Evolutionary conservation across 2,113 vertebrate genomes (phyloP).

Genomic region (Myiozetetes cayanensis): DNA sequence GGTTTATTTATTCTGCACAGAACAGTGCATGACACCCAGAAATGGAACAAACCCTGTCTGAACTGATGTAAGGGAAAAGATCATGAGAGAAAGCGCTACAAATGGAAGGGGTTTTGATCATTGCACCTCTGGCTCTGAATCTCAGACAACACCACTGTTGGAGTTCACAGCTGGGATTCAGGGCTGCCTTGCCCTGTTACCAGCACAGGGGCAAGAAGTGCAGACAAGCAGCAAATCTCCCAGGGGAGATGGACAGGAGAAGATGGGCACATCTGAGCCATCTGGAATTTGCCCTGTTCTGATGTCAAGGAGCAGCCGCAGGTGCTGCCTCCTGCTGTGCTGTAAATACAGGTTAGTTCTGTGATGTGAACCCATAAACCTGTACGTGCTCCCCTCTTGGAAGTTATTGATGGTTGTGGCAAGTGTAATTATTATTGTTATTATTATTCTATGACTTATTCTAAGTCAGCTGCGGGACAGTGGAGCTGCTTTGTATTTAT

Average conservation of each 20-base stretch:
- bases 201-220: background rate
- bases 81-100: background rate
- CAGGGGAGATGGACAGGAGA: background rate
- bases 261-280: background rate
- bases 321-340: accelerated
- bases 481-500: background rate
- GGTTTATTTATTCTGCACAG: background rate
- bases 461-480: background rate
- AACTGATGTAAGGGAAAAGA: background rate
- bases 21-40: background rate
- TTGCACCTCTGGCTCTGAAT: background rate
- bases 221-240: background rate
- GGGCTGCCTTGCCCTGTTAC: background rate
- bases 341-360: accelerated
- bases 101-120: background rate
- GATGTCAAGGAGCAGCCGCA: background rate
- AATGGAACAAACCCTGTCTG: background rate
- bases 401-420: background rate
- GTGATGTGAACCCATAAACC: no score
- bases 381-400: accelerated
- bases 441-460: background rate
- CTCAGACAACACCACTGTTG: background rate
- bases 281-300: background rate
- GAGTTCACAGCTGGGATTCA: background rate
- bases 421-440: background rate